Conservation (phyloP, 2,888 invertebrate genomes). For the Blastobasis lacticolella region DNA sequence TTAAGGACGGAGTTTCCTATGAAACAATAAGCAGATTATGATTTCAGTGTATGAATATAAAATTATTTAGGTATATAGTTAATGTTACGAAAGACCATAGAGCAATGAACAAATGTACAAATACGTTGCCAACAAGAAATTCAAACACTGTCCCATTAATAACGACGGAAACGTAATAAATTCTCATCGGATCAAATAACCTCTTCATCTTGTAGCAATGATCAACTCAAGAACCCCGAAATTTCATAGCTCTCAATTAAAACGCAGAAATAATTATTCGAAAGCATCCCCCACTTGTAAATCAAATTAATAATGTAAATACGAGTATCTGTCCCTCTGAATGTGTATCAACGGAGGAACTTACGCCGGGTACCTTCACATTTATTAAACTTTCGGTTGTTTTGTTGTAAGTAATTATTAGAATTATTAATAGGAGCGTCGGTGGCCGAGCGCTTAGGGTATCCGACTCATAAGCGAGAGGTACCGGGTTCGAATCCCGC, state of each 20-base stretch:
- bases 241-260: constrained; percentile 69
- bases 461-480: too few relatives aligned
- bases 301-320: constrained; percentile 66
- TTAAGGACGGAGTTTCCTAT: constrained; percentile 24
- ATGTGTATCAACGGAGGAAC: too few relatives aligned
- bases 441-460: too few relatives aligned
- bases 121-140: too few relatives aligned
- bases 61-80: too few relatives aligned
- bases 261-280: constrained; percentile 64
- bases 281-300: constrained; percentile 60
- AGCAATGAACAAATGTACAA: background rate
- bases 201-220: constrained; percentile 21
- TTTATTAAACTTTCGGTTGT: too few relatives aligned
- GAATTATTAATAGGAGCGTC: constrained; percentile 8
- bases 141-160: too few relatives aligned
- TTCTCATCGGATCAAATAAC: background rate
- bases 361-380: too few relatives aligned
- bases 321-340: constrained; percentile 42
- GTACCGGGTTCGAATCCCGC: too few relatives aligned
- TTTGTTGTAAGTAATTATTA: constrained; percentile 1
- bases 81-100: background rate
- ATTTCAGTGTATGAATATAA: too few relatives aligned
- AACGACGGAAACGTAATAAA: too few relatives aligned
- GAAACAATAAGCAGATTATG: too few relatives aligned
- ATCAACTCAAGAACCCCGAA: constrained; percentile 55